Percentiles rank a stretch among this genome's conserved stretches.
Conservation (phyloP, 2,113 vertebrate genomes). For the Tichodroma muraria region DNA sequence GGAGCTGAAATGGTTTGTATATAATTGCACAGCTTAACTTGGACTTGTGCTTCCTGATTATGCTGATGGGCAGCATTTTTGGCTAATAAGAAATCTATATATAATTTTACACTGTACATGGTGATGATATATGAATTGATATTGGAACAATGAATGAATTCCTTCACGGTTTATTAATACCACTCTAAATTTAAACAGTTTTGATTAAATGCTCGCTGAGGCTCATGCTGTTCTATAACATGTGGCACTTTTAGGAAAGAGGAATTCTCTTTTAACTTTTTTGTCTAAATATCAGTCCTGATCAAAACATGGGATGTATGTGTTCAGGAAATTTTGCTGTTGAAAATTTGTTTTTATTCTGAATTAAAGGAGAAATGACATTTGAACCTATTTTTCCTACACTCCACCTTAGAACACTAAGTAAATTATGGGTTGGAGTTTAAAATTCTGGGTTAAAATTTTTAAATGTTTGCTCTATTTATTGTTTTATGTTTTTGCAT, state of each 20-base stretch:
- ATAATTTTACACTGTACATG: neutral
- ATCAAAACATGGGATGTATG: neutral
- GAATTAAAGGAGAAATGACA: neutral
- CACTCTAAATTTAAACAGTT: neutral
- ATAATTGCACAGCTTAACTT: neutral
- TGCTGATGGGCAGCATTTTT: conserved; percentile 8
- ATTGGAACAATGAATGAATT: conserved; percentile 22
- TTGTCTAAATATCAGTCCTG: neutral
- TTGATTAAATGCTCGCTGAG: neutral
- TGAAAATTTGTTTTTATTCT: neutral
- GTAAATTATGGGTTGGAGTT: neutral
- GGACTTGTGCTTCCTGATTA: neutral
- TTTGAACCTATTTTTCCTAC: neutral
- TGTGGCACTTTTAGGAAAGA: neutral
- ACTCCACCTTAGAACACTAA: neutral
- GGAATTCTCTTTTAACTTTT: neutral
- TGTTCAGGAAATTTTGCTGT: neutral
- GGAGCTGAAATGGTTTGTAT: neutral
- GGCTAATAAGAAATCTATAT: neutral
- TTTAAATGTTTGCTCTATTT: neutral
- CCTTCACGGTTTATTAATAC: conserved; percentile 12
- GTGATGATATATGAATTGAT: neutral
- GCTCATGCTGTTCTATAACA: neutral
- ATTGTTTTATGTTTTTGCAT: neutral
- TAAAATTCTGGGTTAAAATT: neutral